Conservation (phyloP, 2,888 invertebrate species). For the Graphium colonna region DNA sequence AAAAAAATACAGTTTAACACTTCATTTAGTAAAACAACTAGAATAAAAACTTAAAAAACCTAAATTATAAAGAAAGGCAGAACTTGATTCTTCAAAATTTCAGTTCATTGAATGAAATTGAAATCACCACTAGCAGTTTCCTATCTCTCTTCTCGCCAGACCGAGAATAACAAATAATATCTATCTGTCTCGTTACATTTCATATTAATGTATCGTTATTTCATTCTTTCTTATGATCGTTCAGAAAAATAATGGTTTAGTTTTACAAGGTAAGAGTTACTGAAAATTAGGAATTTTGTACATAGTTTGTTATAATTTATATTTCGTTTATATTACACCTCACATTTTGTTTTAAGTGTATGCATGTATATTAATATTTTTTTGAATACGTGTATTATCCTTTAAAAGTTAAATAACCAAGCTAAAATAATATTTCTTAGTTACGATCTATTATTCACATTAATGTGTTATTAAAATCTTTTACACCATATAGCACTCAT, state of each 20-base stretch:
- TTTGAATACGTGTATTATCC: no score
- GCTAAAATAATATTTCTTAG: no score
- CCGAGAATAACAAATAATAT: constrained; percentile 16
- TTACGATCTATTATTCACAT: no score
- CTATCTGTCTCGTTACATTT: constrained; percentile 18
- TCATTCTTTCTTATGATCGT: constrained; percentile 7
- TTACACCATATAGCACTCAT: no score
- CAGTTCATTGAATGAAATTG: constrained; percentile 32
- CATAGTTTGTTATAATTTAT: no score
- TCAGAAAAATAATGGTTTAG: not conserved
- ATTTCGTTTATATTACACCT: no score
- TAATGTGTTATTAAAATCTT: no score
- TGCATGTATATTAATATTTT: no score
- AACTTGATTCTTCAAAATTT: constrained; percentile 22
- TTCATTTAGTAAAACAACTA: constrained; percentile 17
- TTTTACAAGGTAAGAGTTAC: no score
- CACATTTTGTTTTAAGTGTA: no score
- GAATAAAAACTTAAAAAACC: constrained; percentile 6
- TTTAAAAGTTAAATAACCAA: no score
- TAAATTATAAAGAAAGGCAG: constrained; percentile 5
- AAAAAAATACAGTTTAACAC: constrained; percentile 12
- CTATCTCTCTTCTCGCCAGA: constrained; percentile 19
- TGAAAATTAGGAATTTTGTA: no score
- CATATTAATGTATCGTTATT: constrained; percentile 16
- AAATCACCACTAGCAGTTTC: constrained; percentile 27